These are phyloP conservation scores for Nycticebus coucang DNA, from an alignment of 2,113 vertebrate species.

Conservation along the genomic window DNA sequence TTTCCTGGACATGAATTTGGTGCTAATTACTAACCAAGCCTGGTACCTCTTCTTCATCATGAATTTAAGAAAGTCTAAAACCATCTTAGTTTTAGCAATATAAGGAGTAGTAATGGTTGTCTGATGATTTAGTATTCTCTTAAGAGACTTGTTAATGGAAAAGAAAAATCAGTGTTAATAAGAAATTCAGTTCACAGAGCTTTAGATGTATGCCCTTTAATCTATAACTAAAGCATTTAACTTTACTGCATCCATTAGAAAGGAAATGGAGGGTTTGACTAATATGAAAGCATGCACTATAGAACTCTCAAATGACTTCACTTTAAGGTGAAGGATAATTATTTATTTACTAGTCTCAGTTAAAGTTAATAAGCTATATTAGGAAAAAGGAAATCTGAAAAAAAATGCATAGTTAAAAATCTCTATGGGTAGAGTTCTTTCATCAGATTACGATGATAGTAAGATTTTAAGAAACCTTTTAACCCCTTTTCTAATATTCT, in stretches of 20 bases:
- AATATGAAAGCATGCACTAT: neutral
- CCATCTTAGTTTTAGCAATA: neutral
- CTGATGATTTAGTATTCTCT: constrained; percentile 28
- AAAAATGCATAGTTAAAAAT: neutral
- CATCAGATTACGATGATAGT: neutral
- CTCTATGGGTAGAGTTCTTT: neutral
- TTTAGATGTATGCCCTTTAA: constrained; percentile 6
- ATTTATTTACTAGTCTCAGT: constrained; percentile 65
- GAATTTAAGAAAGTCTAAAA: constrained; percentile 35
- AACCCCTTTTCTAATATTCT: neutral
- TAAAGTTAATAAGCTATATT: constrained; percentile 44
- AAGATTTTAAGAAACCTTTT: neutral
- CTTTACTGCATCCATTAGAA: constrained; percentile 39
- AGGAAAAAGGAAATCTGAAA: constrained; percentile 20
- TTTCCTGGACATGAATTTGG: neutral
- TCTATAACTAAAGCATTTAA: constrained; percentile 40
- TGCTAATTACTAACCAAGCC: neutral
- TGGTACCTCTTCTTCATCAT: neutral
- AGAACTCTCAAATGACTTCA: constrained; percentile 50
- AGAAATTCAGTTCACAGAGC: neutral
- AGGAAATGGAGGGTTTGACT: neutral
- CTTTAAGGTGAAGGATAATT: constrained; percentile 52
- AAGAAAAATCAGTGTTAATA: constrained; percentile 32
- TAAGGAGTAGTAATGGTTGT: constrained; percentile 4
- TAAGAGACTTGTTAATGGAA: constrained; percentile 45